phyloP scores from a whole-genome alignment of 1,140 invertebrate genomes.

The Triops cancriformis region DNA sequence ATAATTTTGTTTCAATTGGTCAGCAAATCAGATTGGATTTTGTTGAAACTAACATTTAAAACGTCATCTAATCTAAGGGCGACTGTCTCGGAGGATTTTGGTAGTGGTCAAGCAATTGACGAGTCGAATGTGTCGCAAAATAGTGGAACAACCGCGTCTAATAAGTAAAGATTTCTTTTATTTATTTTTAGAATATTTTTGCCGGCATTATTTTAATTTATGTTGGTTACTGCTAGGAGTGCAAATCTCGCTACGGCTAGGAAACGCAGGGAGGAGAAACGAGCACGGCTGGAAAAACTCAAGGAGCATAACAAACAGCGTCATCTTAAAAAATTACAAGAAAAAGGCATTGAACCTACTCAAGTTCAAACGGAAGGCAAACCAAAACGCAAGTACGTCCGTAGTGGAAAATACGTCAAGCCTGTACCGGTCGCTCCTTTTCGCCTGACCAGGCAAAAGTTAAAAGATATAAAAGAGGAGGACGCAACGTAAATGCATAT shows the following conservation, averaged over 20 bases:
- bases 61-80: too few species aligned
- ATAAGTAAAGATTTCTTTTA: too few species aligned
- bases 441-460: neutral
- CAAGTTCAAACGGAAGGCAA: neutral
- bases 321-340: neutral
- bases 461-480: neutral
- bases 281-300: neutral
- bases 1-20: too few species aligned
- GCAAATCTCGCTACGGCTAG: neutral
- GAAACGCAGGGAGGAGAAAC: neutral
- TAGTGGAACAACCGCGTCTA: too few species aligned
- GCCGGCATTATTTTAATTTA: neutral
- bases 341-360: neutral
- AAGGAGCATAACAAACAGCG: neutral
- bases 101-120: too few species aligned
- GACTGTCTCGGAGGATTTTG: too few species aligned
- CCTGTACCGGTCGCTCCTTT: neutral
- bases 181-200: neutral
- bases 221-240: neutral
- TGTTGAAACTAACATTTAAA: too few species aligned
- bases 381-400: conserved; percentile 15
- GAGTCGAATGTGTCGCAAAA: too few species aligned
- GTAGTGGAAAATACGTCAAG: neutral
- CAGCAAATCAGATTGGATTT: too few species aligned
- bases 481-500: neutral